Evolutionary conservation across 2,888 invertebrate genomes (phyloP).

Genomic region (Steromphala cineraria): DNA sequence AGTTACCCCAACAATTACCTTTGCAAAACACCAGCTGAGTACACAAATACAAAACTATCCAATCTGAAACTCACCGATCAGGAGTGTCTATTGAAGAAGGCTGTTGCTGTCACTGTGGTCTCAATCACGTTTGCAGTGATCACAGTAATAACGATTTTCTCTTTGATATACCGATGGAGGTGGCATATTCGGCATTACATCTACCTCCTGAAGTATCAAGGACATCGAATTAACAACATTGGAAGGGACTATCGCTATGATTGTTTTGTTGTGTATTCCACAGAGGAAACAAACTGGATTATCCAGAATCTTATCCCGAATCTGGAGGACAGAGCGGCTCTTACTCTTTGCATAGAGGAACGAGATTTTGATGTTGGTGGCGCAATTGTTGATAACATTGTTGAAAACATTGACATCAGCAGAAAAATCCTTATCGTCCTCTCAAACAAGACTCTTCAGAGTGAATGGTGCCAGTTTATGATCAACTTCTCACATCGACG

Average conservation of each 20-base stretch:
- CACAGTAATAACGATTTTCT: background rate
- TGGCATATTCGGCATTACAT: slow-evolving; percentile 3
- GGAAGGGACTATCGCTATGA: background rate
- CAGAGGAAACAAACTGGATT: background rate
- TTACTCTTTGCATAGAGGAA: background rate
- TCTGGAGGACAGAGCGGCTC: background rate
- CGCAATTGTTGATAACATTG: slow-evolving; percentile 5
- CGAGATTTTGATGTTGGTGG: slow-evolving; percentile 14
- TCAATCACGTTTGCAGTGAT: background rate
- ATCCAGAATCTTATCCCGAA: background rate
- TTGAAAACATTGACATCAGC: background rate
- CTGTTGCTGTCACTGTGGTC: background rate
- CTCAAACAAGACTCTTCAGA: background rate
- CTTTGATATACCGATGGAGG: slow-evolving; percentile 11
- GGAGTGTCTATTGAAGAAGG: background rate
- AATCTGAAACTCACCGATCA: background rate
- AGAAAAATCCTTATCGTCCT: background rate
- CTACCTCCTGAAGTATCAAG: background rate
- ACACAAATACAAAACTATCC: background rate
- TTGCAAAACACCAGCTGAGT: background rate
- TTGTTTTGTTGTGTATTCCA: background rate
- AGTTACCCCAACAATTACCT: background rate
- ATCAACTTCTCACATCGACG: background rate
- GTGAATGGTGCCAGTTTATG: slow-evolving; percentile 15
- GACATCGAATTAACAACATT: background rate